Percentiles rank a stretch among this genome's conserved stretches.
phyloP scores from a whole-genome alignment of 2,888 invertebrate genomes.

The Limnephilus rhombicus region DNA sequence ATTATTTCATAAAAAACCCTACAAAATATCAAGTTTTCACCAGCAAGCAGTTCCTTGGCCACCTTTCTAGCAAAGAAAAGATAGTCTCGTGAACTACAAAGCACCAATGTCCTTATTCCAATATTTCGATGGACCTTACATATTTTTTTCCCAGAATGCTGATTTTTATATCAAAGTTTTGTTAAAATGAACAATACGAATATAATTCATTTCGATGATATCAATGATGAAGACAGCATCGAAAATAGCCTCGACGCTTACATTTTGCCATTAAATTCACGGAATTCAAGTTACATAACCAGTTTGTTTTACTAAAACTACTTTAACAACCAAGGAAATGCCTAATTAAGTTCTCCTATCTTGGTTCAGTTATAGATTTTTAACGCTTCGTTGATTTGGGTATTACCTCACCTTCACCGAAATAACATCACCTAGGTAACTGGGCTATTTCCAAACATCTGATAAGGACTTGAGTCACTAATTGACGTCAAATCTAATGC shows the following conservation, averaged over 20 bases:
- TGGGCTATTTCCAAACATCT: slow-evolving; percentile 4
- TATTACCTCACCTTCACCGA: neutral
- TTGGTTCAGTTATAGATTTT: neutral
- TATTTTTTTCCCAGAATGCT: no score
- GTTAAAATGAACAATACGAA: no score
- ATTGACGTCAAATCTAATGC: slow-evolving; percentile 38
- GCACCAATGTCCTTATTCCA: no score
- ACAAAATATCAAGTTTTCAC: no score
- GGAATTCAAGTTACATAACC: neutral
- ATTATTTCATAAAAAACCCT: no score
- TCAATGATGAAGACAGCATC: neutral
- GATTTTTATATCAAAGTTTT: no score
- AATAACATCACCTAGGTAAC: neutral
- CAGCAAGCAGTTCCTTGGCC: no score
- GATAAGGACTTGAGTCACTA: neutral
- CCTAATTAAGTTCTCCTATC: neutral
- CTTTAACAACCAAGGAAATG: neutral
- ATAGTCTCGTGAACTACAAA: no score
- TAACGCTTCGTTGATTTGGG: neutral
- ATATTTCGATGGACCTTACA: no score
- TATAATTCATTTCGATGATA: no score
- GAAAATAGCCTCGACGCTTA: neutral
- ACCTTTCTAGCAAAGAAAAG: no score
- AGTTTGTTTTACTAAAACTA: neutral
- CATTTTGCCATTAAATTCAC: neutral